A percentile compares a stretch with the other conserved stretches of the same genome.
These are phyloP conservation scores for Drepana falcataria DNA, from an alignment of 2,888 invertebrate species.

Conservation along the genomic window DNA sequence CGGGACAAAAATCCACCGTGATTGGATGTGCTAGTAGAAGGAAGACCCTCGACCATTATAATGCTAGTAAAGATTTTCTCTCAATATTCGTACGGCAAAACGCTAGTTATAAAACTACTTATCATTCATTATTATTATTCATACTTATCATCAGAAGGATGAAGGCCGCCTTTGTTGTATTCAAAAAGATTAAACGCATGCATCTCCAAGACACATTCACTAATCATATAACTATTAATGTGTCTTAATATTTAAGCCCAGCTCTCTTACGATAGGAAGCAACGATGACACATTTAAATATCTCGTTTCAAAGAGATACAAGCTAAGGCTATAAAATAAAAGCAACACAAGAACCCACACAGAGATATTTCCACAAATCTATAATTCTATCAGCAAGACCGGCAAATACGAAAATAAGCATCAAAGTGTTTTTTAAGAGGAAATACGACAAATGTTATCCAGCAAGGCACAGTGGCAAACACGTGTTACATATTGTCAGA, in stretches of 20 bases:
- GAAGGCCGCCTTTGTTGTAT: no score
- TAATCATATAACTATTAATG: slow-evolving; percentile 45
- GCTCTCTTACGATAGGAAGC: slow-evolving; percentile 66
- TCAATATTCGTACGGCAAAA: no score
- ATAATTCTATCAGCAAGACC: slow-evolving; percentile 70
- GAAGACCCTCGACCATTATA: no score
- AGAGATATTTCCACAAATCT: slow-evolving; percentile 70
- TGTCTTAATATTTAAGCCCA: slow-evolving; percentile 53
- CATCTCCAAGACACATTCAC: slow-evolving; percentile 7
- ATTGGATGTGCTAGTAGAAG: no score
- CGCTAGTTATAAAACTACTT: no score
- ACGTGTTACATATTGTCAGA: slow-evolving; percentile 74
- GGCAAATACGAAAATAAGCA: slow-evolving; percentile 75
- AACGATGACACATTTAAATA: slow-evolving; percentile 72
- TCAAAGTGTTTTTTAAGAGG: slow-evolving; percentile 75
- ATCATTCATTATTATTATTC: no score
- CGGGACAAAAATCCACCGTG: no score
- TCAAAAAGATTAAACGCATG: no score
- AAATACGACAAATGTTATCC: slow-evolving; percentile 70
- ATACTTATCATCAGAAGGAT: no score
- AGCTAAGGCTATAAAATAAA: slow-evolving; percentile 54
- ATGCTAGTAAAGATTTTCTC: no score
- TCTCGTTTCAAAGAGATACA: slow-evolving; percentile 63
- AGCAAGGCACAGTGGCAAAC: slow-evolving; percentile 66
- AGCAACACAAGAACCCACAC: slow-evolving; percentile 56